Evolutionary conservation across 1,140 invertebrate genomes (phyloP), one percentile per base, ranked within the genome.

Genomic region (Pseudomyrmex gracilis): DNA sequence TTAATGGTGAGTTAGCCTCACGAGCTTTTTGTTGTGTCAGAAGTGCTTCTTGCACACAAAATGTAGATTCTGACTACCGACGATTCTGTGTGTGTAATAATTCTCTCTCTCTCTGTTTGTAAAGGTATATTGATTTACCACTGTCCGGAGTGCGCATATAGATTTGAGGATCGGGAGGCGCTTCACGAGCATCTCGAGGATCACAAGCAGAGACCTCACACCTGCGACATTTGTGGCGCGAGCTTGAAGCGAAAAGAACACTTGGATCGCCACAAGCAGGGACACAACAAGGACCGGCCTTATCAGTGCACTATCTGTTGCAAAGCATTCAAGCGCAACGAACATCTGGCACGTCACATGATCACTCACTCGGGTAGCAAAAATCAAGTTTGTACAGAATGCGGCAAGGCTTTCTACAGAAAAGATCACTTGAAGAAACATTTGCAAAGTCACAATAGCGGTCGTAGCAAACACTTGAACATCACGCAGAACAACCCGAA

Each of bases 241-340:
- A 97, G 91, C 96, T 93, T 98, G 17, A 98, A 98, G 90, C 95
- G 97, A 22, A 97, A 97, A 93, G 97, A 97, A 92, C 97, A 97
- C 89, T 91, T 97, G 61, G 97, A 97, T n/a, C 95, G 97, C 9
- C 97, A 97, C 91, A 95, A 95, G 73, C 94, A 95, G 74, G 95
- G 94, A 34, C 95, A 95, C 78, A 95, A 95, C 84, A 94, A 95
- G 12, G 95, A 95, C 43, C 92, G 95, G 47, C 95, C 95, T 12
- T 95, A 94, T 83, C 94, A 94, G 15, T 95, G 95, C 84, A 94
- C 88, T 9, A 94, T 95, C 70, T 95, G 95, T 57, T 93, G 93
- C 82, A 95, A 95, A 83, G 94, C 94, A 0, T 95, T 95, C 73
- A 95, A 95, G 83, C 92, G 95, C 3, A 95, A 95, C 47, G 95